These are phyloP conservation scores for Oryzaephilus surinamensis DNA, from an alignment of 1,140 invertebrate genomes.

Conservation along the genomic window DNA sequence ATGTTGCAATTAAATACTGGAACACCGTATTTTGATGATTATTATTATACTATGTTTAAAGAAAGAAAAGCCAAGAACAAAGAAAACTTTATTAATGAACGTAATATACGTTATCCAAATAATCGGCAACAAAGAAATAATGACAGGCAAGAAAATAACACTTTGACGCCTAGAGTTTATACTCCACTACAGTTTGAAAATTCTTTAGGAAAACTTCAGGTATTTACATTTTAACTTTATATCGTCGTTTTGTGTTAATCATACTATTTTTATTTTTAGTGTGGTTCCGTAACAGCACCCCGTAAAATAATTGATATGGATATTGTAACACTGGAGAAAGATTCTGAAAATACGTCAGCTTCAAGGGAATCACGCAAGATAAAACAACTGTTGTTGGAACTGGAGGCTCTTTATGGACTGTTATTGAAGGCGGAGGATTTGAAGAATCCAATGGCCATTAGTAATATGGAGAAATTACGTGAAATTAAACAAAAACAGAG, in stretches of 20 bases:
- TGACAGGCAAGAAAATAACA: conserved; percentile 40
- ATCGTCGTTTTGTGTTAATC: not conserved
- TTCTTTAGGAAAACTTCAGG: conserved; percentile 74
- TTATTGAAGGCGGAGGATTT: conserved; percentile 62
- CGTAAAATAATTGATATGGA: conserved; percentile 88
- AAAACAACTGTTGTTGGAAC: conserved; percentile 67
- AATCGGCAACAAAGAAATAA: conserved; percentile 34
- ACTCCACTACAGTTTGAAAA: conserved; percentile 83
- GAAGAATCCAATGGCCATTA: conserved; percentile 57
- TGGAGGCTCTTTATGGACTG: conserved; percentile 63
- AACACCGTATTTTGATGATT: conserved; percentile 77
- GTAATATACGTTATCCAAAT: conserved; percentile 28
- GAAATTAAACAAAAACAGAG: conserved; percentile 34
- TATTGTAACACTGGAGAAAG: conserved; percentile 51
- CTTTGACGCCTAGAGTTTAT: conserved; percentile 48
- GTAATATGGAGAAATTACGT: conserved; percentile 45
- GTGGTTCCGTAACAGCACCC: conserved; percentile 82
- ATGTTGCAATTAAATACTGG: conserved; percentile 76
- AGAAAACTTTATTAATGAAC: conserved; percentile 35
- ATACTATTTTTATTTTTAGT: conserved; percentile 39
- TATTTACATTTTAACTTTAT: conserved; percentile 14
- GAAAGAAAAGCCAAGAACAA: conserved; percentile 46
- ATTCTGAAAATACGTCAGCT: conserved; percentile 37
- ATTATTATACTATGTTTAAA: conserved; percentile 66
- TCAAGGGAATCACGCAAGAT: conserved; percentile 45